Percentiles rank a stretch among this genome's conserved stretches.
These are phyloP conservation scores for Odontamblyopus lacepedii DNA, from an alignment of 2,797 vertebrate species.

Conservation along the genomic window DNA sequence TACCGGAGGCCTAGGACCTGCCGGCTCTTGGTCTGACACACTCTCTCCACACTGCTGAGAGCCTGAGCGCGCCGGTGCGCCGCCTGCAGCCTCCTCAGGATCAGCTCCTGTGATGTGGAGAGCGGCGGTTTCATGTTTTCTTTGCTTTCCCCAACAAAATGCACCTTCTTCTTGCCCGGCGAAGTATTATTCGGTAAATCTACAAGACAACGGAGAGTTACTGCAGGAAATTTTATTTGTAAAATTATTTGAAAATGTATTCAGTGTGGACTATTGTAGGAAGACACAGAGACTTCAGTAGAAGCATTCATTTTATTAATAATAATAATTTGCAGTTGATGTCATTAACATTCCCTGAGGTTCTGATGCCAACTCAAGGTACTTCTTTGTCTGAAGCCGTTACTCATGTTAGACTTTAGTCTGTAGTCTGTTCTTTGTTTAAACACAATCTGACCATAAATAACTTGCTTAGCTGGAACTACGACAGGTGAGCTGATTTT, in stretches of 20 bases:
- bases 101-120: constrained; percentile 69
- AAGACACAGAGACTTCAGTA: background rate
- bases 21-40: constrained; percentile 82
- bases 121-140: constrained; percentile 75
- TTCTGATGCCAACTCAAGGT: too few relatives aligned
- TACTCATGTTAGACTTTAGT: too few relatives aligned
- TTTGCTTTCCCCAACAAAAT: constrained; percentile 83
- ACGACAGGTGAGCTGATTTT: too few relatives aligned
- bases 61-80: constrained; percentile 79
- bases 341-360: too few relatives aligned
- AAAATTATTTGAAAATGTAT: background rate
- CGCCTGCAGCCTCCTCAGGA: constrained; percentile 76
- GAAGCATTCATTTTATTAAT: background rate
- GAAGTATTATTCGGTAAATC: constrained; percentile 73
- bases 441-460: too few relatives aligned
- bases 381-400: too few relatives aligned
- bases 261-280: too few relatives aligned
- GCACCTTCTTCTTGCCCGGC: constrained; percentile 86
- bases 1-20: constrained; percentile 89
- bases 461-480: too few relatives aligned
- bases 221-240: background rate
- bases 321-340: too few relatives aligned
- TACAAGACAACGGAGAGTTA: constrained; percentile 51
- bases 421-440: too few relatives aligned
- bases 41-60: constrained; percentile 80